Conservation (phyloP, 2,888 invertebrate species). For the Coronaproctus castanopsis region DNA sequence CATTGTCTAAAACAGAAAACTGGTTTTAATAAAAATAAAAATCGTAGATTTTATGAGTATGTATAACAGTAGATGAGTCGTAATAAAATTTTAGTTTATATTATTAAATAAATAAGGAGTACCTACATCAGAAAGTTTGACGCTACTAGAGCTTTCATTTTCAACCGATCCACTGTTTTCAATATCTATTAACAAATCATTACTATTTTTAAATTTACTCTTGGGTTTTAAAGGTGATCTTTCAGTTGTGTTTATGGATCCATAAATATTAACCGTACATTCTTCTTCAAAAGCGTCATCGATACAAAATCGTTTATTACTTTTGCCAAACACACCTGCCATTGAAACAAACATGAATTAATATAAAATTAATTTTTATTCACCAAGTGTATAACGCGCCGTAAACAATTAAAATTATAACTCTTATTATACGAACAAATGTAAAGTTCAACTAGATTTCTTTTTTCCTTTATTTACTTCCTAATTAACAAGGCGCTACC, state of each 20-base stretch:
- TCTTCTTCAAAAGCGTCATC: slow-evolving; percentile 72
- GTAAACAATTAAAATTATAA: too few relatives aligned
- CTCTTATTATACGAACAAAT: too few relatives aligned
- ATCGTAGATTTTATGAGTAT: background rate
- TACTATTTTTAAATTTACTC: slow-evolving; percentile 30
- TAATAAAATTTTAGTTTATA: background rate
- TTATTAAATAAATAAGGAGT: background rate
- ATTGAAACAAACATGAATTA: background rate
- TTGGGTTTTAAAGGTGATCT: slow-evolving; percentile 43
- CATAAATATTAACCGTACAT: slow-evolving; percentile 52
- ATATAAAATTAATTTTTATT: too few relatives aligned
- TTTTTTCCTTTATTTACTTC: too few relatives aligned
- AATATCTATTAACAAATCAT: slow-evolving; percentile 32
- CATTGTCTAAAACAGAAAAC: slow-evolving; percentile 27
- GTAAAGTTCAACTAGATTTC: too few relatives aligned
- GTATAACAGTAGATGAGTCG: background rate
- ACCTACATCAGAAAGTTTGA: slow-evolving; percentile 15
- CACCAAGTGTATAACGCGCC: too few relatives aligned
- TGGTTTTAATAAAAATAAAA: slow-evolving; percentile 6
- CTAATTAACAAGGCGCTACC: too few relatives aligned
- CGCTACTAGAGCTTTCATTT: slow-evolving; percentile 2
- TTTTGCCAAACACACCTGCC: slow-evolving; percentile 13
- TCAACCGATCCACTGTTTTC: slow-evolving; percentile 23
- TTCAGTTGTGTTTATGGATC: slow-evolving; percentile 40
- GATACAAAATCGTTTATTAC: slow-evolving; percentile 51